Conservation (phyloP, 2,888 invertebrate species). For the Polietes domitor region DNA sequence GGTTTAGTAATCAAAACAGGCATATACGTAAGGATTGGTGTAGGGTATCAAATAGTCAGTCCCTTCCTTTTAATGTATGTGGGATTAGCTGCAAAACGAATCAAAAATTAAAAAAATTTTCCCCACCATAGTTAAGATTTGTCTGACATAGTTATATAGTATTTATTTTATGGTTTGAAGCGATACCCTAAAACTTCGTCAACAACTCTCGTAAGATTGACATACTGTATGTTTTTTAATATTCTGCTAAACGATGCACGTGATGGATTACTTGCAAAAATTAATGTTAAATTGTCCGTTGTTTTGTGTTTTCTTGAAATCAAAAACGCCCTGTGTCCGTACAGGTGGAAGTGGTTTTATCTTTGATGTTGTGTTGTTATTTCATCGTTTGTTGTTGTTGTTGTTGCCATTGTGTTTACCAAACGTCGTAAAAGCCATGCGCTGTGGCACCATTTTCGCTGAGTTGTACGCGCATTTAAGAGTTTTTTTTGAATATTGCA, state of each 20-base stretch:
- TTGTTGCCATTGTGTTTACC: background rate
- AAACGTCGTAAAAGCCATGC: background rate
- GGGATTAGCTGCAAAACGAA: no score
- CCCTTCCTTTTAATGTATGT: no score
- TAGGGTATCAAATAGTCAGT: no score
- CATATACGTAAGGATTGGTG: no score
- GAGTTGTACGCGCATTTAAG: constrained; percentile 24
- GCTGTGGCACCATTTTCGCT: constrained; percentile 24
- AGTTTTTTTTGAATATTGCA: constrained; percentile 19
- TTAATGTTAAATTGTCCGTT: constrained; percentile 5
- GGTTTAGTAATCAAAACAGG: no score
- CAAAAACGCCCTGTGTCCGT: constrained; percentile 5
- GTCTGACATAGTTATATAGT: background rate
- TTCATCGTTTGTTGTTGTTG: constrained; percentile 44
- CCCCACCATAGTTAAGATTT: no score
- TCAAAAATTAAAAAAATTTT: no score
- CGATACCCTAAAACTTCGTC: background rate
- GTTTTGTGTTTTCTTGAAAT: background rate
- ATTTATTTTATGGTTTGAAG: no score
- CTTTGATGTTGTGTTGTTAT: constrained; percentile 39
- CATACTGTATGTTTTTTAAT: background rate
- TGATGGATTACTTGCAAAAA: constrained; percentile 51
- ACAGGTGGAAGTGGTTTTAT: constrained; percentile 35
- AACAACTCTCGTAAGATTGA: background rate
- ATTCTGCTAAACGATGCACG: constrained; percentile 44